Base-by-base conservation (phyloP, 1,140 invertebrate genomes). In the Drosophila novamexicana region DNA sequence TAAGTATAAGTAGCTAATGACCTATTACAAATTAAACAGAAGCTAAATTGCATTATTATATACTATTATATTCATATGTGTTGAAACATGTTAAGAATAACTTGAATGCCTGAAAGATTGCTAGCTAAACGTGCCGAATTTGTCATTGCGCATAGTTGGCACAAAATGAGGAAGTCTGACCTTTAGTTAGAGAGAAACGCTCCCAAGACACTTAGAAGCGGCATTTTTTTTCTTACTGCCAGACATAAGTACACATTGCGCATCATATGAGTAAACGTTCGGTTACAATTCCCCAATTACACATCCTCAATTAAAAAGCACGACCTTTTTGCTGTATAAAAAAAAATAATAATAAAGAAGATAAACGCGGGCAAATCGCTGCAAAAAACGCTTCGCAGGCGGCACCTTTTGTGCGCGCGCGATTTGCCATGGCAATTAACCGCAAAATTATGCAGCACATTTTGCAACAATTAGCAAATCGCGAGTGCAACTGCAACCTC, bases 401-500 rank as follows among this genome's bases (percentile, higher is more conserved):
- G 83, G 84, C 67, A 65, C 59, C 83, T 88, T 88, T 88, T 78
- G 80, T 69, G 47, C n/a, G 29, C n/a, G 22, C 56, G 79, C 79
- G 83, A 79, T 89, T 89, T 73, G 62, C 54, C 64, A 34, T 74
- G 29, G 80, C 84, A 88, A 88, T 88, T 88, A 88, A 84, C 71
- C 75, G 64, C 63, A 81, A 88, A 59, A 88, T 83, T 88, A 83
- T 88, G 84, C 84, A 71, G 61, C 74, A 65, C 67, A 64, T 74
- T 82, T 77, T 88, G 77, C 74, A 89, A 81, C 80, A 89, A 89
- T 89, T 89, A 90, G 75, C 75, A 89, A 84, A 89, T 81, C 84
- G 77, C 74, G 34, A 62, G 14, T 49, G 29, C 57, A 50, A 50
- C 37, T 58, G 70, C 59, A 52, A 53, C 57, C 29, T 53, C 70